phyloP scores from a whole-genome alignment of 2,888 invertebrate species.

The Tipula helvola region DNA sequence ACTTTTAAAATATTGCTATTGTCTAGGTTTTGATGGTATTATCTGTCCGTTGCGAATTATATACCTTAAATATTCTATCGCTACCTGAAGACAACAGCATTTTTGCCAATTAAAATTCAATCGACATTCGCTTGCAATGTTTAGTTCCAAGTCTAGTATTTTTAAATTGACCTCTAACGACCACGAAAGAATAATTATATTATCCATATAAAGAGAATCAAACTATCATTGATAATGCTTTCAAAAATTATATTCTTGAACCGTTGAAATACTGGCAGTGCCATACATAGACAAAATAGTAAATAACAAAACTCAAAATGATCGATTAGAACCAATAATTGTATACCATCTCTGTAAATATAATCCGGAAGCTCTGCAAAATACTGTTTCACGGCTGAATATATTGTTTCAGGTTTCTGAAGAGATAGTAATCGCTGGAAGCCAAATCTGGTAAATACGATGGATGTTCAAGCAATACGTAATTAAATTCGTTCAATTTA shows the following conservation, averaged over 20 bases:
- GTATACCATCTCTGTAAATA: too few species aligned
- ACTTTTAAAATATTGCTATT: background rate
- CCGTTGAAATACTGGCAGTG: background rate
- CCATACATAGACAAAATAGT: background rate
- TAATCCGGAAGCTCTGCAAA: too few species aligned
- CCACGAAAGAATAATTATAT: background rate
- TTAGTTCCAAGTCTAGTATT: background rate
- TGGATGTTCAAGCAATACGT: too few species aligned
- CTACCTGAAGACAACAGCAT: background rate
- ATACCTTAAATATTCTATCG: background rate
- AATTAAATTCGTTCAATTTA: too few species aligned
- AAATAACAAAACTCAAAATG: background rate
- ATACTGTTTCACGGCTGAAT: too few species aligned
- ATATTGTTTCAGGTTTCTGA: too few species aligned
- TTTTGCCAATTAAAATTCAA: background rate
- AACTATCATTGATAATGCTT: background rate
- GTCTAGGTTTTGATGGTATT: background rate
- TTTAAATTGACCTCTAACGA: background rate
- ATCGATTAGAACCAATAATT: background rate
- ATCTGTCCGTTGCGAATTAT: background rate
- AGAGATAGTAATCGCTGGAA: too few species aligned
- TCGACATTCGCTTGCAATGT: background rate
- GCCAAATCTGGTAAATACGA: too few species aligned
- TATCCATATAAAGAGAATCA: background rate
- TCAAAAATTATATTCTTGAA: background rate